A percentile compares a stretch with the other conserved stretches of the same genome.
phyloP scores from a whole-genome alignment of 2,888 invertebrate genomes.

The Cinara cedri region DNA sequence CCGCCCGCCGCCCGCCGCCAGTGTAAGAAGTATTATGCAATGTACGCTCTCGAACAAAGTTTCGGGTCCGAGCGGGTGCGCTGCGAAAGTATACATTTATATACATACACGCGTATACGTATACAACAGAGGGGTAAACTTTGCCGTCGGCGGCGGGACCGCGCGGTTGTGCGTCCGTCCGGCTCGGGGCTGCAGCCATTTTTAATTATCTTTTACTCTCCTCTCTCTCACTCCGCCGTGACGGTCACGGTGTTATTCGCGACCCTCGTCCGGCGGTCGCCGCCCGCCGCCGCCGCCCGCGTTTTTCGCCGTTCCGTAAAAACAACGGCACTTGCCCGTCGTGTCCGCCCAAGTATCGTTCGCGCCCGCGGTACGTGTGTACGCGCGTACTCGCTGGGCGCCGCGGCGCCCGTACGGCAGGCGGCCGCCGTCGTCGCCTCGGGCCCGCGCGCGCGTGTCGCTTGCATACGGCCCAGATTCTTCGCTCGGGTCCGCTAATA shows the following conservation, averaged over 20 bases:
- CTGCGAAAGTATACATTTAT: too few species aligned
- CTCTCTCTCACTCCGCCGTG: neutral
- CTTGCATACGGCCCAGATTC: too few species aligned
- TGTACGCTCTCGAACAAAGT: constrained; percentile 12
- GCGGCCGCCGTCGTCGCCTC: neutral
- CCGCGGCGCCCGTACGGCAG: neutral
- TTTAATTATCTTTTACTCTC: constrained; percentile 54
- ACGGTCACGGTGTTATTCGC: neutral
- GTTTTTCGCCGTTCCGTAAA: neutral
- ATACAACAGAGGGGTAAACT: constrained; percentile 21
- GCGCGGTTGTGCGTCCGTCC: constrained; percentile 19
- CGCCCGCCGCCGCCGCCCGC: neutral
- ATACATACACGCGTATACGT: too few species aligned
- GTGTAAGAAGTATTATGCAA: neutral
- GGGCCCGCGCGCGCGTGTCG: too few species aligned
- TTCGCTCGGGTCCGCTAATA: too few species aligned
- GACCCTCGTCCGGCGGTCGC: neutral
- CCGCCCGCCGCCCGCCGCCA: neutral
- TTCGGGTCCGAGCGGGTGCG: constrained; percentile 40
- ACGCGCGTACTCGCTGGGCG: neutral
- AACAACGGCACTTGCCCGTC: too few species aligned
- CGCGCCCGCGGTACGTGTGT: neutral
- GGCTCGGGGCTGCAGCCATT: constrained; percentile 48
- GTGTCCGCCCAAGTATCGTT: too few species aligned
- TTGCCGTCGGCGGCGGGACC: constrained; percentile 17